Evolutionary conservation across 2,113 vertebrate species (phyloP), one percentile per base, ranked within the genome.

Genomic region (Corythoichthys haematopterus): DNA sequence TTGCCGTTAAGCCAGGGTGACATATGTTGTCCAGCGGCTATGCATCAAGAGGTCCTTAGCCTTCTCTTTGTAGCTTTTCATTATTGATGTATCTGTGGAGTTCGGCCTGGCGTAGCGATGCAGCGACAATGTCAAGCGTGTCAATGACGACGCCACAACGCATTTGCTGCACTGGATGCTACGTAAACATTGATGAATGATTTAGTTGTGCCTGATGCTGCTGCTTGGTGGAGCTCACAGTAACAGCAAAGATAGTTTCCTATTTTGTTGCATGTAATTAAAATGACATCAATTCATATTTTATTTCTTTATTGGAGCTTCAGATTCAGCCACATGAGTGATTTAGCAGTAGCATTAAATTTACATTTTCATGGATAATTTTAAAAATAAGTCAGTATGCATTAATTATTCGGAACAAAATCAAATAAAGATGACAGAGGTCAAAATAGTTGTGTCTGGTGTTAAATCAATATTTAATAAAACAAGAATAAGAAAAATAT

Each of bases 131-230:
- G 65, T 74, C 65, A 38, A 67, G 63, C 66, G 20, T 80, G 75
- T 86, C 79, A 88, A 81, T 38, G 59, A 63, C 66, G 52, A 48
- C 36, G 71, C 75, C 13, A 15, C 11, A 66, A 53, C 69, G 71
- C 71, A 82, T 84, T 81, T 76, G 64, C 78, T 60, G 68, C 67
- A 40, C 77, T 66, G 61, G 69, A 61, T 68, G 20, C 72, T 69
- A 65, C 61, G 78, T 87, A 83, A 88, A 87, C 85, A 81, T 83
- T 69, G 75, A 85, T 90, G 69, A 90, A 90, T 89, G 86, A 90
- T 89, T 87, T 68, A 89, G 56, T 45, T 65, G 63, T 45, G 37
- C 60, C 48, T 66, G 68, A 60, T 50, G 68, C 74, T 81, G 78
- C 71, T 71, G 69, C 61, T 68, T 72, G 6, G 8, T 53, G 62